Evolutionary conservation across 2,888 invertebrate species (phyloP).

Genomic region (Ceratothoa steindachneri): DNA sequence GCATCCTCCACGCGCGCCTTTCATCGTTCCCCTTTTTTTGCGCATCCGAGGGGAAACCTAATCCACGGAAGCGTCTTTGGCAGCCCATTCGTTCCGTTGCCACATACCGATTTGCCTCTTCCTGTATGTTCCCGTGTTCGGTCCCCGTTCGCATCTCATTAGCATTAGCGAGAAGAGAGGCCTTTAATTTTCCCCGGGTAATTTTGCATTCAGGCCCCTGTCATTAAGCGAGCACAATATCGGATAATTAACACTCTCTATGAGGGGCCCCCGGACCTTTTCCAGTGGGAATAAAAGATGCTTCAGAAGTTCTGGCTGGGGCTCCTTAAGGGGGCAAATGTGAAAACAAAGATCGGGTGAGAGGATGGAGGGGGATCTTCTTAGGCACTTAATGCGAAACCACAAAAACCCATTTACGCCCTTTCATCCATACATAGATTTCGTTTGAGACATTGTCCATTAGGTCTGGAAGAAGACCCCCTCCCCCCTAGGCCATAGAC

Average conservation of each 20-base stretch:
- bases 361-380: too few species aligned
- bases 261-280: conserved; percentile 5
- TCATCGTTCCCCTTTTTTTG: neutral
- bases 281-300: neutral
- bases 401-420: too few species aligned
- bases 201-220: conserved; percentile 43
- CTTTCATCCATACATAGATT: too few species aligned
- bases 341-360: too few species aligned
- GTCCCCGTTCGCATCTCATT: conserved; percentile 34
- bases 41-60: neutral
- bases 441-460: too few species aligned
- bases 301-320: too few species aligned
- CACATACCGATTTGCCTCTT: neutral
- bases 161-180: conserved; percentile 32
- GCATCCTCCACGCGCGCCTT: too few species aligned
- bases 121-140: neutral
- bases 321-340: too few species aligned
- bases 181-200: conserved; percentile 43
- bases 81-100: neutral
- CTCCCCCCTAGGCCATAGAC: too few species aligned
- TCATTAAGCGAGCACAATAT: conserved; percentile 39
- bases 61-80: neutral
- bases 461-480: too few species aligned
- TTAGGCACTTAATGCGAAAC: too few species aligned
- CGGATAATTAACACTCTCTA: conserved; percentile 41